These are phyloP conservation scores for Synergus gifuensis DNA, from an alignment of 2,888 invertebrate species.

Conservation along the genomic window DNA sequence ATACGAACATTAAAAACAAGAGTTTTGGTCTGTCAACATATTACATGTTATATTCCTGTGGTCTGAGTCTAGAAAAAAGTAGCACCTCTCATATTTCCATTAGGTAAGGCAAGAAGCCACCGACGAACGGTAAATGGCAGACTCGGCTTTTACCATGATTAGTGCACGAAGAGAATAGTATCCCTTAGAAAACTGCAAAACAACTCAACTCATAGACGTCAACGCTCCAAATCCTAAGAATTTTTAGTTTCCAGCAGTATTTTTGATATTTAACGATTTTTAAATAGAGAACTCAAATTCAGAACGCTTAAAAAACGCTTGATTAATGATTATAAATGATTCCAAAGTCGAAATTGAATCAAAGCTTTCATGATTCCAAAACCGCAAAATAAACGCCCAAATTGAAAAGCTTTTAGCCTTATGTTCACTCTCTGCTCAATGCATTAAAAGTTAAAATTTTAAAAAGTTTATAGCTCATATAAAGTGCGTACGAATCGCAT, in stretches of 20 bases:
- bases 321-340: no score
- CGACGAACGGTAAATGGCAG: slow-evolving; percentile 50
- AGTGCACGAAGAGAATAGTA: slow-evolving; percentile 67
- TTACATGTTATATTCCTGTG: slow-evolving; percentile 44
- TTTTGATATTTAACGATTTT: no score
- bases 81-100: slow-evolving; percentile 71
- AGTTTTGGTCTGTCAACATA: neutral
- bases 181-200: slow-evolving; percentile 38
- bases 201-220: neutral
- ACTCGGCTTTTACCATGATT: slow-evolving; percentile 73
- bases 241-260: no score
- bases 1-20: neutral
- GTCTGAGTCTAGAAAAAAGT: slow-evolving; percentile 61
- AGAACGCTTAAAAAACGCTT: no score
- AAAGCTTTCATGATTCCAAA: no score
- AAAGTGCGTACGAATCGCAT: neutral
- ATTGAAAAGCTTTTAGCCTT: no score
- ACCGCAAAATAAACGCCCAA: no score
- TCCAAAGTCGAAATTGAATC: no score
- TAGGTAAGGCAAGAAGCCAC: slow-evolving; percentile 63
- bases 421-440: no score
- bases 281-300: no score
- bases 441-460: no score
- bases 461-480: neutral
- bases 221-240: neutral